Conservation (phyloP, 1,140 invertebrate species). For the Branchinecta lindahli region DNA sequence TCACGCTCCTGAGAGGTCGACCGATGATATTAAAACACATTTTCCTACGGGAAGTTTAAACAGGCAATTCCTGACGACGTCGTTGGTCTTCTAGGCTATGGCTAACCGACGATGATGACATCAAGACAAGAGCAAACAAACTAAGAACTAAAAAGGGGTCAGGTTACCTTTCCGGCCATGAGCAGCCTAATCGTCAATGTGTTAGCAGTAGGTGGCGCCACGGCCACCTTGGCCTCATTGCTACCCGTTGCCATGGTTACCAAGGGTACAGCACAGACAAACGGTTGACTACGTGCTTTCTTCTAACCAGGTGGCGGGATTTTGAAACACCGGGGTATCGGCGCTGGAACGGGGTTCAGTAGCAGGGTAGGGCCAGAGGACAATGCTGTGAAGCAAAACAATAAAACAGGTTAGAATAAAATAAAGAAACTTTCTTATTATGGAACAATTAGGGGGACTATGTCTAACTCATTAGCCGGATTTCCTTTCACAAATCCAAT, state of each 20-base stretch:
- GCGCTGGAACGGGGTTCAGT: neutral
- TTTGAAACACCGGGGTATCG: conserved; percentile 3
- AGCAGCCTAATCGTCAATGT: conserved; percentile 2
- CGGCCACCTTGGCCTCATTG: neutral
- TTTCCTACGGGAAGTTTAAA: too few species aligned
- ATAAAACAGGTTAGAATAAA: neutral
- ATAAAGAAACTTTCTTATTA: too few species aligned
- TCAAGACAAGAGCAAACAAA: too few species aligned
- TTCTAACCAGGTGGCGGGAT: neutral
- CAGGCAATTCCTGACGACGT: too few species aligned
- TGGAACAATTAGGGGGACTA: too few species aligned
- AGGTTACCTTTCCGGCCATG: conserved; percentile 6
- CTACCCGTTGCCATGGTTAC: neutral
- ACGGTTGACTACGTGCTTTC: neutral
- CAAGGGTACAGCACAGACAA: neutral
- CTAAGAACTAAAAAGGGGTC: too few species aligned
- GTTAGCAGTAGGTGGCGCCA: neutral
- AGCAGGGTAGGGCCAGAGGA: neutral
- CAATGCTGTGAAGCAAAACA: conserved; percentile 8
- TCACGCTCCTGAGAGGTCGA: too few species aligned
- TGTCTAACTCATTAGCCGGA: too few species aligned
- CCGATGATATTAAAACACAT: too few species aligned
- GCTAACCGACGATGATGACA: too few species aligned
- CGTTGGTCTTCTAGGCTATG: too few species aligned
- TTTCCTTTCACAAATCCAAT: too few species aligned